Evolutionary conservation across 2,888 invertebrate species (phyloP).

Genomic region (Frankliniella intonsa): DNA sequence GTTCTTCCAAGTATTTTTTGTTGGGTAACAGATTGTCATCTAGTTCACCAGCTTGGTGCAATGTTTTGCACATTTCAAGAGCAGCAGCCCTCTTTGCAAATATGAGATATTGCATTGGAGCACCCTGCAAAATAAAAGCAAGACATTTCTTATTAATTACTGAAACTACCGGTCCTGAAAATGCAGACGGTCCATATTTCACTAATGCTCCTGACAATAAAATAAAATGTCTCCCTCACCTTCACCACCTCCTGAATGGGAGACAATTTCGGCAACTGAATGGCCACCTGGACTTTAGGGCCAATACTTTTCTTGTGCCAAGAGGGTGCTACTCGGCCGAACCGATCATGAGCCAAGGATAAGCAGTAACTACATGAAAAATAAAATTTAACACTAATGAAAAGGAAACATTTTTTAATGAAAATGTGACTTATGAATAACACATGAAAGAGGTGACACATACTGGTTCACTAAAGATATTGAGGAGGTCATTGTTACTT

Average conservation of each 20-base stretch:
- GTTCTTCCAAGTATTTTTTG: slow-evolving; percentile 44
- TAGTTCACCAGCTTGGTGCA: slow-evolving; percentile 70
- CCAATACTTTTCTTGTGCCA: slow-evolving; percentile 46
- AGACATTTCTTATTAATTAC: not conserved
- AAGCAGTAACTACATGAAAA: slow-evolving; percentile 62
- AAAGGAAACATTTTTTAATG: slow-evolving; percentile 11
- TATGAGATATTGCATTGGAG: slow-evolving; percentile 51
- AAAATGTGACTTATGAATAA: slow-evolving; percentile 36
- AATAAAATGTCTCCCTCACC: slow-evolving; percentile 50
- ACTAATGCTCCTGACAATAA: slow-evolving; percentile 25
- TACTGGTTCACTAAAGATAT: slow-evolving; percentile 63
- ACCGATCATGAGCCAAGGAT: slow-evolving; percentile 71
- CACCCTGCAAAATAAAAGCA: slow-evolving; percentile 51
- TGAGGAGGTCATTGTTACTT: slow-evolving; percentile 56
- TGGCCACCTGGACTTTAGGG: slow-evolving; percentile 48
- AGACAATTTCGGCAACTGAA: slow-evolving; percentile 73
- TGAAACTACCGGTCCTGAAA: slow-evolving; percentile 32
- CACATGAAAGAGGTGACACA: not conserved
- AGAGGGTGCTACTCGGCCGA: slow-evolving; percentile 60
- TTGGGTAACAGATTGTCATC: slow-evolving; percentile 65
- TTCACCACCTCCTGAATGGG: slow-evolving; percentile 63
- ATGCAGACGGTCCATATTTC: slow-evolving; percentile 24
- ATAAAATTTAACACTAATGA: not conserved
- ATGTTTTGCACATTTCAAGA: slow-evolving; percentile 61
- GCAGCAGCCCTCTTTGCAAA: too few species aligned